Evolutionary conservation across 2,888 invertebrate genomes (phyloP).

Genomic region (Diloba caeruleocephala): DNA sequence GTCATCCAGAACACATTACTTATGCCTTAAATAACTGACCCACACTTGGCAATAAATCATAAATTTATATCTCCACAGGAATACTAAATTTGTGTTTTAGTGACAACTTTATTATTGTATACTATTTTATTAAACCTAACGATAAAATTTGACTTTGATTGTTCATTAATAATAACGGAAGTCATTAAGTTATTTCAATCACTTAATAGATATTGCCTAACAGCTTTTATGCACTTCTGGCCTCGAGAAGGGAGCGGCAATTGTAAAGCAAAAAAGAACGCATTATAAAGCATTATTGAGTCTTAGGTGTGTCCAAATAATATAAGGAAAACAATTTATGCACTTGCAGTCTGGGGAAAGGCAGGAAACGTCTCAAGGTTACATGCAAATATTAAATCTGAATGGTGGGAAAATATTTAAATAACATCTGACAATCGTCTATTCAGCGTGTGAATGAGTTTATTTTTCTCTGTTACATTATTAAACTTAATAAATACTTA

Average conservation of each 20-base stretch:
- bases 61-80: no score
- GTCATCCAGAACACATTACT: no score
- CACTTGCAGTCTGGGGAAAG: slow-evolving; percentile 20
- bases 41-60: no score
- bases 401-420: slow-evolving; percentile 18
- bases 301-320: neutral
- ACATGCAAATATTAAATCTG: slow-evolving; percentile 8
- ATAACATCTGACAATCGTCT: slow-evolving; percentile 9
- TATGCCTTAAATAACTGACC: no score
- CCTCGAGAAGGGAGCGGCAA: slow-evolving; percentile 45
- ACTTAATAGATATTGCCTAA: slow-evolving; percentile 13
- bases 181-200: slow-evolving; percentile 20
- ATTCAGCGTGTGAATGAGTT: slow-evolving; percentile 2
- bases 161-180: slow-evolving; percentile 24
- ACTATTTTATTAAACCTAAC: neutral
- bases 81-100: no score
- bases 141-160: slow-evolving; percentile 19
- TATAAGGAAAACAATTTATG: slow-evolving; percentile 12
- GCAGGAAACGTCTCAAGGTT: slow-evolving; percentile 36
- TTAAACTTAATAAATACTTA: no score
- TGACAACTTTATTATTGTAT: neutral
- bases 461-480: neutral
- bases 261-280: neutral
- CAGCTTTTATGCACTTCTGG: slow-evolving; percentile 7
- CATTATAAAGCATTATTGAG: neutral